Percentiles rank a stretch among this genome's conserved stretches.
Conservation (phyloP, 1,140 invertebrate genomes). For the Diorhabda elongata region DNA sequence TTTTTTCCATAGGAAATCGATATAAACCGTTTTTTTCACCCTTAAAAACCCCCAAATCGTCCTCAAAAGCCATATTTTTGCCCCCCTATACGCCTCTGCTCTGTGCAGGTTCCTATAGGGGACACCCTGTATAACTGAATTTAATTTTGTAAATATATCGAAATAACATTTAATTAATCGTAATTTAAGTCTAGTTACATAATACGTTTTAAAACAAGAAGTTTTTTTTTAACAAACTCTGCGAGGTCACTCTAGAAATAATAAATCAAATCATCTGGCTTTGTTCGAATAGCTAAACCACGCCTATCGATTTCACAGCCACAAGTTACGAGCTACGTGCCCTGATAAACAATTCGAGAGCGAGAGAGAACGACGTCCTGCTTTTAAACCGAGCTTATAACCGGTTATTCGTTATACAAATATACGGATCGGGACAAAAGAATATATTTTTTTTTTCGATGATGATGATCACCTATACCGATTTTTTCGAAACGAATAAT, state of each 20-base stretch:
- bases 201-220: conserved; percentile 2
- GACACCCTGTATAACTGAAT: too few species aligned
- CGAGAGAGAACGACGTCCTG: background rate
- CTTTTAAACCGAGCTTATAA: background rate
- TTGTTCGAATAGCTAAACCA: background rate
- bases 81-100: too few species aligned
- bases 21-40: too few species aligned
- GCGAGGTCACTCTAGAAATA: background rate
- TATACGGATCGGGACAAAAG: background rate
- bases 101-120: too few species aligned
- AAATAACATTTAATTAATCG: too few species aligned
- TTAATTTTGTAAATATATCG: too few species aligned
- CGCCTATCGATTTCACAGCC: background rate
- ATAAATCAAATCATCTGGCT: background rate
- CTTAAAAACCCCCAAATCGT: too few species aligned
- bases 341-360: background rate
- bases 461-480: too few species aligned
- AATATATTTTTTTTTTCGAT: background rate
- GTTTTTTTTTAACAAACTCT: background rate
- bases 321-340: background rate
- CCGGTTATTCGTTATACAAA: conserved; percentile 2
- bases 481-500: too few species aligned
- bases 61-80: too few species aligned
- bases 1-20: too few species aligned
- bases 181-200: background rate